A percentile compares a stretch with the other conserved stretches of the same genome.
These are phyloP conservation scores for Mystacides longicornis DNA, from an alignment of 2,888 invertebrate genomes.

Conservation along the genomic window DNA sequence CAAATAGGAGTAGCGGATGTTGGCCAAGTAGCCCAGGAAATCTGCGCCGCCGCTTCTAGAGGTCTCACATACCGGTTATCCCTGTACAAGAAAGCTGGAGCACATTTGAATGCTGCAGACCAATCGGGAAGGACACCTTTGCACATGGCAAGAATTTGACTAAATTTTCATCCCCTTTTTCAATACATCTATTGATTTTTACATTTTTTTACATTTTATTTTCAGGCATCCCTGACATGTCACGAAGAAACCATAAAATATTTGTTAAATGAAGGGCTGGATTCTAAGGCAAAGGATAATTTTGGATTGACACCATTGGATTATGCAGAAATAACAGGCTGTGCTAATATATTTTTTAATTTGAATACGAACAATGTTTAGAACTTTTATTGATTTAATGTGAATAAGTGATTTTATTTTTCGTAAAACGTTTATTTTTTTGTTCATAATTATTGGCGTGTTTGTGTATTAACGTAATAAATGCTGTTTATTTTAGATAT, in stretches of 20 bases:
- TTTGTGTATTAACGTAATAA: too few species aligned
- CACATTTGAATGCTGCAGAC: conserved; percentile 55
- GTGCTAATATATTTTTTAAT: conserved; percentile 29
- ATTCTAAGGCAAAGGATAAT: conserved; percentile 40
- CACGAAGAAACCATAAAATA: conserved; percentile 43
- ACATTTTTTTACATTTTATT: neutral
- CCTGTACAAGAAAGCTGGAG: conserved; percentile 60
- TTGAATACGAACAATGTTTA: too few species aligned
- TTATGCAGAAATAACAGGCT: conserved; percentile 37
- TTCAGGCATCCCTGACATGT: conserved; percentile 54
- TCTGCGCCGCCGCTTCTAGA: conserved; percentile 58
- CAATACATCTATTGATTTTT: neutral
- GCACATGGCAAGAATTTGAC: conserved; percentile 53
- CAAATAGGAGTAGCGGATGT: conserved; percentile 55
- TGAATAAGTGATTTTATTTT: too few species aligned
- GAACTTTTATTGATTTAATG: too few species aligned
- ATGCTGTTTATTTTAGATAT: too few species aligned
- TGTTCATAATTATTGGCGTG: too few species aligned
- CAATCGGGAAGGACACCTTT: conserved; percentile 58
- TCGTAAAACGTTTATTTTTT: too few species aligned
- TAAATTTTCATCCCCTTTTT: too few species aligned
- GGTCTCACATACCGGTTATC: conserved; percentile 51
- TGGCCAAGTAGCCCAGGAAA: conserved; percentile 55
- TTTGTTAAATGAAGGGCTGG: conserved; percentile 44
- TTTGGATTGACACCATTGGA: conserved; percentile 50